These are phyloP conservation scores for Leptonema lineaticorne DNA, from an alignment of 1,140 invertebrate genomes.

Conservation along the genomic window DNA sequence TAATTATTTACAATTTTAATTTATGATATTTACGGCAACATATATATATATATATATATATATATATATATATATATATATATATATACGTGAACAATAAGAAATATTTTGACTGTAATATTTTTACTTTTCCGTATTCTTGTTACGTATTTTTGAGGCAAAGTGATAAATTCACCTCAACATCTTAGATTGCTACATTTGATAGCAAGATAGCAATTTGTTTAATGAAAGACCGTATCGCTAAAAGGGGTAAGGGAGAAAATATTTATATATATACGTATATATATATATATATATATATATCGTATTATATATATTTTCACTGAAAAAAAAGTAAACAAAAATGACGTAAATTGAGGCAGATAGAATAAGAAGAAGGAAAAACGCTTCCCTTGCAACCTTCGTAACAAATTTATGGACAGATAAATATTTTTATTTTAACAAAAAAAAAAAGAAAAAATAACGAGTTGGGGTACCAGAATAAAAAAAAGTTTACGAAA, in stretches of 20 bases:
- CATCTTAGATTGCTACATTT: constrained; percentile 18
- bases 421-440: constrained; percentile 15
- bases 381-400: constrained; percentile 15
- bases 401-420: constrained; percentile 15
- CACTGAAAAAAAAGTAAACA: not conserved
- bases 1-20: not conserved
- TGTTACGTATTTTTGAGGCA: constrained; percentile 6
- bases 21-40: not conserved
- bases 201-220: constrained; percentile 18
- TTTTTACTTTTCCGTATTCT: constrained; percentile 11
- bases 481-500: constrained; percentile 11
- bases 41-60: too few species aligned
- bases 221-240: constrained; percentile 18
- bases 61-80: too few species aligned
- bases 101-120: constrained; percentile 3
- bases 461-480: too few species aligned
- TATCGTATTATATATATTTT: too few species aligned
- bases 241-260: constrained; percentile 2
- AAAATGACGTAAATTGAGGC: constrained; percentile 16
- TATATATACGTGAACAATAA: not conserved
- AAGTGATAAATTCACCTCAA: constrained; percentile 18
- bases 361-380: not conserved
- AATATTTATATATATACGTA: not conserved
- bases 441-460: constrained; percentile 5
- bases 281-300: too few species aligned